Base-by-base conservation (phyloP, 1,140 invertebrate genomes). In the Lasioglossum baleicum region DNA sequence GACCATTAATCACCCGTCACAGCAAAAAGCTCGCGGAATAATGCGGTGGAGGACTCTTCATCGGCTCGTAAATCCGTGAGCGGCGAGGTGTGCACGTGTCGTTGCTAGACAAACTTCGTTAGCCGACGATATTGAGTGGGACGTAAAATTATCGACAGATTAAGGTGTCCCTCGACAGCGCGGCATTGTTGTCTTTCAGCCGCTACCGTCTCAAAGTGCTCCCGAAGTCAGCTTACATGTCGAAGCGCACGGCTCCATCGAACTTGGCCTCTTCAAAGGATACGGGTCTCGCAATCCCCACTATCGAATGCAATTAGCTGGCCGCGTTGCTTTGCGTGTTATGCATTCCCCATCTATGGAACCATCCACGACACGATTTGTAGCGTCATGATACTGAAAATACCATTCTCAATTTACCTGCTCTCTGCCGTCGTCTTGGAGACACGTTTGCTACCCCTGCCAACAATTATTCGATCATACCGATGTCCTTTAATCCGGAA, bases 61-160 rank as follows among this genome's bases (percentile, higher is more conserved):
- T 70, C 68, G 53, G 70, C 26, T 67, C 40, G 78, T 51, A 61
- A 80, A 80, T 80, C 53, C 72, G 4, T 22, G 61, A 40, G 44
- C 44, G 5, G 26, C 42, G 17, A 15, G 20, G n/a, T 51, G 17
- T 42, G 75, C 66, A 61, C 66, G 68, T 72, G 69, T 73, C 61
- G 60, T 22, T 67, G 77, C 8, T 80, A 67, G 77, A 75, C 78
- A 80, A 80, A 80, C 72, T 70, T 70, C 48, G 61, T 75, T 56
- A 51, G 65, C 11, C 8, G 51, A 13, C 66, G 73, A 77, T 76
- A 81, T 65, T 53, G 65, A 40, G 13, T 51, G 20, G 22, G 65
- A 64, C 44, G 44, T 20, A 60, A 67, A 71, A 74, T 80, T 75
- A 75, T 80, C 78, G 71, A 80, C 71, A 75, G 78, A 80, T 80